phyloP scores from a whole-genome alignment of 2,888 invertebrate species.

The Drosophila kambysellisi region DNA sequence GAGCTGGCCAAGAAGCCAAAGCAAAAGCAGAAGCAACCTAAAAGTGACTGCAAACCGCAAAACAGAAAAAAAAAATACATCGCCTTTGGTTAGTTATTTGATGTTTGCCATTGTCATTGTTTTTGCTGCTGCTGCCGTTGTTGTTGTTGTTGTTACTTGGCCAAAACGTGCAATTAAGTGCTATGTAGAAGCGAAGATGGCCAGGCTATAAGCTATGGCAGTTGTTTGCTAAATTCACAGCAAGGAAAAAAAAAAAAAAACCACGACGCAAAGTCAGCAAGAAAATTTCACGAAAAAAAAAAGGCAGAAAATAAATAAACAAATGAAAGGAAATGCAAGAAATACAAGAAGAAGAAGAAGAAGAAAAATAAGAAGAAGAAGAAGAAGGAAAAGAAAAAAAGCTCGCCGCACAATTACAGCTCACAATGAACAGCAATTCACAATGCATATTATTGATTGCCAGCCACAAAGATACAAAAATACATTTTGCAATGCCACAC shows the following conservation, averaged over 20 bases:
- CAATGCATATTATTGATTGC: conserved; percentile 69
- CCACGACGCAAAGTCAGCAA: conserved; percentile 5
- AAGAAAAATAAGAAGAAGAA: background rate
- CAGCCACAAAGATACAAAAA: conserved; percentile 52
- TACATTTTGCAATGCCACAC: conserved; percentile 35
- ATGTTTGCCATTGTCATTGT: conserved; percentile 64
- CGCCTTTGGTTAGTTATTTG: conserved; percentile 67
- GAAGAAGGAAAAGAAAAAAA: background rate
- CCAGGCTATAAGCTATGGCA: conserved; percentile 53
- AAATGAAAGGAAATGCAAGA: conserved; percentile 18
- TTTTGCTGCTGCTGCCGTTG: conserved; percentile 27
- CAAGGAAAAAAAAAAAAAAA: conserved; percentile 28
- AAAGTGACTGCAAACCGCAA: conserved; percentile 37
- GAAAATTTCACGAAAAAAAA: conserved; percentile 56
- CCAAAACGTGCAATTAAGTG: conserved; percentile 75
- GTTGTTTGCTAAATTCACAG: conserved; percentile 60
- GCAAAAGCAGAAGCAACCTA: conserved; percentile 24
- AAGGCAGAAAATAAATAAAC: conserved; percentile 27
- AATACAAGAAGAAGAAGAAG: conserved; percentile 5
- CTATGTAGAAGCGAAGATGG: conserved; percentile 54
- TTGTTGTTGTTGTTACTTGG: conserved; percentile 34
- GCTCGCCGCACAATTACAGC: conserved; percentile 55
- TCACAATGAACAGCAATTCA: conserved; percentile 46
- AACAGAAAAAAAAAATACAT: conserved; percentile 56
- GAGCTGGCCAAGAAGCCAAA: conserved; percentile 36